A percentile compares a stretch with the other conserved stretches of the same genome.
Conservation (phyloP, 2,797 vertebrate species). For the Echeneis naucrates region DNA sequence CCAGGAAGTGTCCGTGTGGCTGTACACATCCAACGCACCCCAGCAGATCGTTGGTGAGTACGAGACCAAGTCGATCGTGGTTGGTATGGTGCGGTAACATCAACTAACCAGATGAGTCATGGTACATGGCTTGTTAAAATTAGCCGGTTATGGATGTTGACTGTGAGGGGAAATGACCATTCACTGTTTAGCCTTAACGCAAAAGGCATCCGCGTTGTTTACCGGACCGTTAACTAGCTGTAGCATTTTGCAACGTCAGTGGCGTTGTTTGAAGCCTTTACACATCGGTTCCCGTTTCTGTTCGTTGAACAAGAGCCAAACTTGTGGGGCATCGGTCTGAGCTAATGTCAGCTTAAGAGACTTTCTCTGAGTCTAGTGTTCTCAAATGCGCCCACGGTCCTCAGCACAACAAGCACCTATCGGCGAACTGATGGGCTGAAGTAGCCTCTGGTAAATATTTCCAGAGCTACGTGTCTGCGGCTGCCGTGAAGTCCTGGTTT, state of each 20-base stretch:
- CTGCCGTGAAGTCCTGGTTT: background rate
- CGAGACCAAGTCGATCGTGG: background rate
- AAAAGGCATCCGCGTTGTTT: background rate
- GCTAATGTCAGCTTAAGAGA: background rate
- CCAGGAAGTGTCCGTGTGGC: constrained; percentile 15
- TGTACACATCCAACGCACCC: background rate
- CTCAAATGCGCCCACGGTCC: background rate
- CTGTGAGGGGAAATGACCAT: background rate
- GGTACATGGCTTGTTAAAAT: background rate
- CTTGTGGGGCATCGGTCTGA: background rate
- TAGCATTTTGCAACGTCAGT: too few relatives aligned
- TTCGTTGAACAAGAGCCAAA: background rate
- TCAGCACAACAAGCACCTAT: background rate
- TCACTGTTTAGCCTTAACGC: background rate
- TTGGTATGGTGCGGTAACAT: background rate
- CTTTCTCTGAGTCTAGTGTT: background rate
- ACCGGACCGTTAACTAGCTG: background rate
- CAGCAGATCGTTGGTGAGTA: constrained; percentile 27
- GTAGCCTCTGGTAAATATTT: background rate
- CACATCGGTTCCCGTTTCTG: background rate
- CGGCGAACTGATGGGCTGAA: background rate
- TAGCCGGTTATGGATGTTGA: background rate
- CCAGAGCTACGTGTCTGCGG: background rate
- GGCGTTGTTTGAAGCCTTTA: too few relatives aligned
- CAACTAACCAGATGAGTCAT: accelerated